Conservation (phyloP, 2,113 vertebrate species). For the Tragelaphus scriptus region DNA sequence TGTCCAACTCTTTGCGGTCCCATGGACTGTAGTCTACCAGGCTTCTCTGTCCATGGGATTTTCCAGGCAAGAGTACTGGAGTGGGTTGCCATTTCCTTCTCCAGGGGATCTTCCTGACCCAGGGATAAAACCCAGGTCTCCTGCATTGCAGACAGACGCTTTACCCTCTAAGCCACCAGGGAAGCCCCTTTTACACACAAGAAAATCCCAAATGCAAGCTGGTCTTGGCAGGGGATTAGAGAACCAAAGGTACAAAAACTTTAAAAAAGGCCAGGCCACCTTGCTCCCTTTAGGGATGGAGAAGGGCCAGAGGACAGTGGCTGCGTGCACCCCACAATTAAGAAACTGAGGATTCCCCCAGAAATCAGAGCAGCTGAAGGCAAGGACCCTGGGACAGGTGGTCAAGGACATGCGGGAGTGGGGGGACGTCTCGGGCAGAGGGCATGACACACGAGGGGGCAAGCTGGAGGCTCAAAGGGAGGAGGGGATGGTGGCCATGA, state of each 20-base stretch:
- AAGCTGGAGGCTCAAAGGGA: not conserved
- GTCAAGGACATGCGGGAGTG: rapidly evolving
- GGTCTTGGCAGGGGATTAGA: not conserved
- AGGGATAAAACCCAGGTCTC: no score
- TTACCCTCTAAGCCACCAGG: no score
- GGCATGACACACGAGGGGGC: no score
- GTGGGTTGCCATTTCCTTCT: no score
- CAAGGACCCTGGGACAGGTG: not conserved
- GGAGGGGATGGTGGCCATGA: rapidly evolving
- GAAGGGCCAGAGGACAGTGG: not conserved
- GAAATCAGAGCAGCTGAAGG: not conserved
- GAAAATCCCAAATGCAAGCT: not conserved
- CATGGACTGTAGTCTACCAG: no score
- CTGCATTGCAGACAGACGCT: no score
- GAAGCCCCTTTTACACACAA: not conserved
- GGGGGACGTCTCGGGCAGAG: not conserved
- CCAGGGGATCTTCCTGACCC: no score
- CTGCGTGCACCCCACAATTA: not conserved
- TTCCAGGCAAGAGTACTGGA: no score
- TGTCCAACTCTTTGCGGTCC: no score
- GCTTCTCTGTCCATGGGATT: no score
- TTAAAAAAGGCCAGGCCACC: not conserved
- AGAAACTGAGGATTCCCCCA: not conserved
- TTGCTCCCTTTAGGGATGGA: not conserved
- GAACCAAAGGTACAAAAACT: not conserved